Evolutionary conservation across 2,888 invertebrate species (phyloP).

Genomic region (Lycaena phlaeas): DNA sequence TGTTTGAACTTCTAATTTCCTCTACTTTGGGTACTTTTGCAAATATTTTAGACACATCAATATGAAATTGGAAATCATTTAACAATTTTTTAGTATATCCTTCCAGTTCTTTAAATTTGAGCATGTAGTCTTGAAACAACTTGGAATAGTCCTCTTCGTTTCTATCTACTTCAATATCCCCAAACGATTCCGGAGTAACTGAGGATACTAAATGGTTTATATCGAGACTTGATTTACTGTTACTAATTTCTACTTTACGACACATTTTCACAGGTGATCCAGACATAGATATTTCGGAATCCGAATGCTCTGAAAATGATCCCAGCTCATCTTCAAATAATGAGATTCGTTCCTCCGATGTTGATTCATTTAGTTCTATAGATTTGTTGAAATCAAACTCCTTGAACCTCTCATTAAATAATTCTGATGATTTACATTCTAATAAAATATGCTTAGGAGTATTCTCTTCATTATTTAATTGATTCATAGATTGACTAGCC

Average conservation of each 20-base stretch:
- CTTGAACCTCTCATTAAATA: constrained; percentile 39
- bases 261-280: constrained; percentile 45
- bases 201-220: constrained; percentile 33
- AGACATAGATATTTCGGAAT: constrained; percentile 33
- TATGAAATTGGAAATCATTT: constrained; percentile 52
- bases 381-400: constrained; percentile 49
- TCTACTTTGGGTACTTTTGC: constrained; percentile 28
- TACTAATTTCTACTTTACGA: constrained; percentile 34
- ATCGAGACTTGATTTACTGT: constrained; percentile 17
- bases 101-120: constrained; percentile 47
- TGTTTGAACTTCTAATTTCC: constrained; percentile 28
- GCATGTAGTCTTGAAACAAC: constrained; percentile 43
- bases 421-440: constrained; percentile 41
- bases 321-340: constrained; percentile 40
- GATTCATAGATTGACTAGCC: constrained; percentile 40
- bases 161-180: constrained; percentile 47
- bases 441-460: constrained; percentile 54
- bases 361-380: constrained; percentile 44
- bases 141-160: constrained; percentile 46
- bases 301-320: constrained; percentile 47
- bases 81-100: constrained; percentile 42
- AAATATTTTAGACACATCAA: constrained; percentile 47
- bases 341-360: constrained; percentile 30
- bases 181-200: constrained; percentile 48
- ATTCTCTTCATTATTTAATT: constrained; percentile 38